A percentile compares a stretch with the other conserved stretches of the same genome.
Evolutionary conservation across 2,113 vertebrate genomes (phyloP).

Genomic region (Cinclus cinclus): DNA sequence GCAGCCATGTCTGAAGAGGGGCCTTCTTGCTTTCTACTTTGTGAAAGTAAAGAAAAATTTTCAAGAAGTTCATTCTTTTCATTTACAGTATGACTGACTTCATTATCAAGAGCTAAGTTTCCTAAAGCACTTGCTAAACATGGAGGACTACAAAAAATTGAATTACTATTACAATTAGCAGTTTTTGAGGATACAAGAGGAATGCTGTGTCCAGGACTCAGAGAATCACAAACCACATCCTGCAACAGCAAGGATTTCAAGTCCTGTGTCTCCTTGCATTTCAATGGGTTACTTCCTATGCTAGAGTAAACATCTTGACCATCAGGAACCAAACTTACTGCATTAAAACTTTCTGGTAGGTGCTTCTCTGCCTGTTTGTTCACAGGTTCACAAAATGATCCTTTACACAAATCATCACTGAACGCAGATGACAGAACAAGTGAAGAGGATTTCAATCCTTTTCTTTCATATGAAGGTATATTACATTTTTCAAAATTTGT

Average conservation of each 20-base stretch:
- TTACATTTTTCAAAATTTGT: slow-evolving; percentile 50
- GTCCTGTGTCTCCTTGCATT: slow-evolving; percentile 57
- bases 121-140: slow-evolving; percentile 72
- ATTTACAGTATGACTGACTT: slow-evolving; percentile 24
- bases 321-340: slow-evolving; percentile 45
- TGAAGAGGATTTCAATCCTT: slow-evolving; percentile 60
- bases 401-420: slow-evolving; percentile 52
- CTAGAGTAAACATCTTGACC: slow-evolving; percentile 42
- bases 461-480: slow-evolving; percentile 51
- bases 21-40: slow-evolving; percentile 52
- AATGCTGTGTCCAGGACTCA: slow-evolving; percentile 10
- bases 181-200: slow-evolving; percentile 25
- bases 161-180: neutral
- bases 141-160: slow-evolving; percentile 42
- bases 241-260: slow-evolving; percentile 69
- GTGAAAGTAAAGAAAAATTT: slow-evolving; percentile 64
- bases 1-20: slow-evolving; percentile 3
- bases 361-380: slow-evolving; percentile 36
- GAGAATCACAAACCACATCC: slow-evolving; percentile 21
- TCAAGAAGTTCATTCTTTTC: slow-evolving; percentile 59
- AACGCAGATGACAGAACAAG: slow-evolving; percentile 51
- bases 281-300: slow-evolving; percentile 26
- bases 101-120: slow-evolving; percentile 66
- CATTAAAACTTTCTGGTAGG: slow-evolving; percentile 17
- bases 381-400: slow-evolving; percentile 20